Conservation (phyloP, 2,888 invertebrate genomes). For the Altica lythri region DNA sequence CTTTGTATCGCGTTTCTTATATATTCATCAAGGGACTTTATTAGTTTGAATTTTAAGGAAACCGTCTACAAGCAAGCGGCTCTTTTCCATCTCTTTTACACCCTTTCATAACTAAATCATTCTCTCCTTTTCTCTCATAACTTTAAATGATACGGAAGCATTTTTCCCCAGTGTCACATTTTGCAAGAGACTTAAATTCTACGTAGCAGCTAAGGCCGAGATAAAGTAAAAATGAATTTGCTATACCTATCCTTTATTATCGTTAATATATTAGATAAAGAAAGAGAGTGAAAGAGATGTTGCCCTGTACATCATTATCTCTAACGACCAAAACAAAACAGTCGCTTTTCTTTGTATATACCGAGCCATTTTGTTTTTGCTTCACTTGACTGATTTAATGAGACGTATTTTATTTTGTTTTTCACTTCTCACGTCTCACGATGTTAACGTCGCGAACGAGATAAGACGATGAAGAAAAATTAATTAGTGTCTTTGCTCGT, state of each 20-base stretch:
- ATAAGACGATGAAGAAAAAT: neutral
- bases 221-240: slow-evolving; percentile 49
- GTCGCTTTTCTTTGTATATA: slow-evolving; percentile 53
- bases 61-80: slow-evolving; percentile 28
- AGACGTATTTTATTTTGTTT: slow-evolving; percentile 43
- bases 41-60: slow-evolving; percentile 47
- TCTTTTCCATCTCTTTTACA: slow-evolving; percentile 26
- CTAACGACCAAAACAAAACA: slow-evolving; percentile 55
- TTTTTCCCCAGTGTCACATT: slow-evolving; percentile 55
- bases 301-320: slow-evolving; percentile 54
- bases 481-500: no score
- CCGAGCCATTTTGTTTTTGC: slow-evolving; percentile 56
- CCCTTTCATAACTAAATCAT: slow-evolving; percentile 21
- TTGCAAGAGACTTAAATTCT: slow-evolving; percentile 52
- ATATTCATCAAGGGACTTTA: slow-evolving; percentile 57
- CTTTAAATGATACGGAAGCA: slow-evolving; percentile 43
- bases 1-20: slow-evolving; percentile 57
- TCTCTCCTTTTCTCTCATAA: slow-evolving; percentile 26
- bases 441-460: neutral
- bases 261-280: slow-evolving; percentile 6
- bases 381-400: slow-evolving; percentile 55
- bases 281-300: slow-evolving; percentile 35
- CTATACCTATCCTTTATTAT: slow-evolving; percentile 21
- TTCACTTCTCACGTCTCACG: slow-evolving; percentile 18
- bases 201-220: slow-evolving; percentile 46